Evolutionary conservation across 30 jellyfish, hydroid and myxozoan species (phyloP).

Genomic region (Pseudorhiza aurosa): DNA sequence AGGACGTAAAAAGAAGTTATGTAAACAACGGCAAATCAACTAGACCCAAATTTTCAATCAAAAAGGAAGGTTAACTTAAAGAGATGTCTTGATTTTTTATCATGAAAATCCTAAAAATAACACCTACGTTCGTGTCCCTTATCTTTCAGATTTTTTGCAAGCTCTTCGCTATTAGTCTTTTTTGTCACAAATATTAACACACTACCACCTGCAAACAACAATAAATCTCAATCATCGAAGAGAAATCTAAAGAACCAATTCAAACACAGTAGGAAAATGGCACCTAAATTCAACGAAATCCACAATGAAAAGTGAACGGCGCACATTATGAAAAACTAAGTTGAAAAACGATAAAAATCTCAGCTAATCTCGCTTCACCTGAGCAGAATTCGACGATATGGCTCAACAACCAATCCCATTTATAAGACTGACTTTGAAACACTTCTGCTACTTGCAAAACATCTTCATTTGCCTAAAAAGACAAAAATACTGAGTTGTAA

Average conservation of each 20-base stretch:
- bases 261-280: no score
- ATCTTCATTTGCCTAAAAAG: constrained; percentile 93
- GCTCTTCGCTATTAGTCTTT: constrained; percentile 94
- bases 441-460: constrained; percentile 92
- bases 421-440: constrained; percentile 56
- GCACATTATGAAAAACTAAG: neutral
- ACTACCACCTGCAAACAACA: constrained; percentile 85
- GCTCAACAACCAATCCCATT: constrained; percentile 92
- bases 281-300: no score
- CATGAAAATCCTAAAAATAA: neutral
- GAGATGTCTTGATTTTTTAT: no score
- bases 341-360: neutral
- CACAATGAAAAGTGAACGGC: neutral
- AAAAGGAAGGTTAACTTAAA: no score
- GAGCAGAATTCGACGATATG: constrained; percentile 96
- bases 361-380: constrained; percentile 49
- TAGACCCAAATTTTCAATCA: no score
- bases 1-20: no score
- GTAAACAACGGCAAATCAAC: no score
- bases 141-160: constrained; percentile 87
- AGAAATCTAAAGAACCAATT: neutral
- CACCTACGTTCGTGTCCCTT: constrained; percentile 93
- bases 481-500: neutral
- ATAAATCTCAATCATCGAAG: neutral
- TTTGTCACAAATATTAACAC: constrained; percentile 96